Percentiles rank a stretch among this genome's conserved stretches.
Evolutionary conservation across 2,113 vertebrate genomes (phyloP).

Genomic region (Erythrocebus patas): DNA sequence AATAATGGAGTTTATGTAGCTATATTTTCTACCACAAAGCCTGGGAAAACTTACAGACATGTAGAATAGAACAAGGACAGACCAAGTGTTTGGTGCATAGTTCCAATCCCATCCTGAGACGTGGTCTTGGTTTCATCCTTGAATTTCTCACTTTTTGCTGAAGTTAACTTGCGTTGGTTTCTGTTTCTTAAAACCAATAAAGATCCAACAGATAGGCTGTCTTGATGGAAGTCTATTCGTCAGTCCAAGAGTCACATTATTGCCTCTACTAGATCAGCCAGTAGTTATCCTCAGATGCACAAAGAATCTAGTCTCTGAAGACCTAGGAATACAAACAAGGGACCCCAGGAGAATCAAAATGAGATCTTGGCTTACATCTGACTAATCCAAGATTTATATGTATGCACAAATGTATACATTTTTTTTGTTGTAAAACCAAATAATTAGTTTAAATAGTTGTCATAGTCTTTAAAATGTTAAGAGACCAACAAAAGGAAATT

Average conservation of each 20-base stretch:
- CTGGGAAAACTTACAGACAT: not conserved
- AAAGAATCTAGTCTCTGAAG: not conserved
- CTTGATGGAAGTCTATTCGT: not conserved
- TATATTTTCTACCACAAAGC: constrained; percentile 8
- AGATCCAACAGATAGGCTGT: not conserved
- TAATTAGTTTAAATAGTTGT: constrained; percentile 24
- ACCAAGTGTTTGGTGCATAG: not conserved
- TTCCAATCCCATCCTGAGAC: not conserved
- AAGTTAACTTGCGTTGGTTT: not conserved
- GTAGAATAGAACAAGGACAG: not conserved
- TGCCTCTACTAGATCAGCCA: not conserved
- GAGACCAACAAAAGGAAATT: not conserved
- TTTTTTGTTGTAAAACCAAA: not conserved
- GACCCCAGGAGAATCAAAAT: not conserved
- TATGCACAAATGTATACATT: not conserved
- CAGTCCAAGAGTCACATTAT: not conserved
- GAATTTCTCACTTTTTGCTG: not conserved
- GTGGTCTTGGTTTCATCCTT: not conserved
- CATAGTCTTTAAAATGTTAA: constrained; percentile 23
- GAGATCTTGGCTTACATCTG: not conserved
- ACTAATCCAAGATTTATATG: not conserved
- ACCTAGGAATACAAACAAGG: not conserved
- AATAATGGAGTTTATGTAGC: not conserved
- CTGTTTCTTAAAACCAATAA: constrained; percentile 26
- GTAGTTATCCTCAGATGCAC: not conserved